A percentile compares a stretch with the other conserved stretches of the same genome.
Conservation (phyloP, 2,797 vertebrate species). For the Pipistrellus pipistrellus region DNA sequence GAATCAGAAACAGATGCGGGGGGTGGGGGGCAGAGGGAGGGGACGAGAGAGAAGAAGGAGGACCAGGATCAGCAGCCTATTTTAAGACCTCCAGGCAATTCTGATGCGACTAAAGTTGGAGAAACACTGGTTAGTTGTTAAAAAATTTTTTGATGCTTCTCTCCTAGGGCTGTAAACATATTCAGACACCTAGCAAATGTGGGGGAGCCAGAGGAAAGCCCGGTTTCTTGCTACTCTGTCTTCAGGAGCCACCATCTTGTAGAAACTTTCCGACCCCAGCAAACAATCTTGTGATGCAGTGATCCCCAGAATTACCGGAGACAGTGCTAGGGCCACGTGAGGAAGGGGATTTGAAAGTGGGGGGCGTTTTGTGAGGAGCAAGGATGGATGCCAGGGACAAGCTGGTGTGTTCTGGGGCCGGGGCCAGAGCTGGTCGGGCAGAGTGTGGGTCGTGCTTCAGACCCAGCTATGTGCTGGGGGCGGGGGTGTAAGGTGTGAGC, state of each 20-base stretch:
- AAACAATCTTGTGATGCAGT: not conserved
- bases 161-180: not conserved
- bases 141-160: not conserved
- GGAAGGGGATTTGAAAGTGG: not conserved
- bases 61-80: not conserved
- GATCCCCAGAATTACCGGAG: not conserved
- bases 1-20: not conserved
- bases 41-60: too few relatives aligned
- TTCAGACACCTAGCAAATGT: not conserved
- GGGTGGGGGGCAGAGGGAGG: too few relatives aligned
- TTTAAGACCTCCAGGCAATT: not conserved
- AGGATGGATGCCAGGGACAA: not conserved
- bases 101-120: not conserved
- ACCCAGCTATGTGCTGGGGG: not conserved
- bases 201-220: not conserved
- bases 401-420: not conserved
- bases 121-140: not conserved
- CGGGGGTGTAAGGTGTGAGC: fast-evolving
- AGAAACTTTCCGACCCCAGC: not conserved
- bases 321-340: not conserved
- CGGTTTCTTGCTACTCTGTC: not conserved
- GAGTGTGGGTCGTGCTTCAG: not conserved
- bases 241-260: not conserved
- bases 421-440: not conserved
- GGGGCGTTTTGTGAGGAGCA: not conserved